phyloP scores from a whole-genome alignment of 1,140 invertebrate genomes.

The Tetragonula clypearis region DNA sequence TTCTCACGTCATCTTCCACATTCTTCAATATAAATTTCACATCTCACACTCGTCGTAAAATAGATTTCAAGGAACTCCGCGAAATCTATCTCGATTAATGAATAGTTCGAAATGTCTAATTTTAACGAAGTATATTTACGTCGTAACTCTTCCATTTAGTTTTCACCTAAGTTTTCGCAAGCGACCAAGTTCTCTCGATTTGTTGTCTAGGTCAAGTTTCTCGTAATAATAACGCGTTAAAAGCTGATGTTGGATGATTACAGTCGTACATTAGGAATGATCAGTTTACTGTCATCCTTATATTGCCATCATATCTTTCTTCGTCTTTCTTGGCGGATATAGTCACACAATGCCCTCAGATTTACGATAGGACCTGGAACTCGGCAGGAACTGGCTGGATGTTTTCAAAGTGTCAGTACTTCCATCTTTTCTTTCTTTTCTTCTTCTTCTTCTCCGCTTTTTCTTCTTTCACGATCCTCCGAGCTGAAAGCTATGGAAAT shows the following conservation, averaged over 20 bases:
- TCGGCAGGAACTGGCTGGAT: background rate
- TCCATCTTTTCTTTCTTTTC: background rate
- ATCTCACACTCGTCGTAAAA: background rate
- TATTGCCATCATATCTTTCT: constrained; percentile 56
- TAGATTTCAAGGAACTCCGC: background rate
- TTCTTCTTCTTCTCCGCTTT: background rate
- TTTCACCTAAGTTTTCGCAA: background rate
- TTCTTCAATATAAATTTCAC: background rate
- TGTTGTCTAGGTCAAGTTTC: background rate
- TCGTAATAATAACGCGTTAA: constrained; percentile 49
- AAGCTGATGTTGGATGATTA: constrained; percentile 25
- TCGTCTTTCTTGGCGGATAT: constrained; percentile 51
- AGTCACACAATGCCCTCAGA: constrained; percentile 51
- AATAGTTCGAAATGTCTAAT: background rate
- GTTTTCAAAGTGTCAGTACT: constrained; percentile 21
- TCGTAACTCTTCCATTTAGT: background rate
- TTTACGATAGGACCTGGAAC: constrained; percentile 49
- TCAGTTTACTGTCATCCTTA: constrained; percentile 62
- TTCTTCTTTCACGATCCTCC: background rate
- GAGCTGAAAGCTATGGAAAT: no score
- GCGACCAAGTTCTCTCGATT: background rate
- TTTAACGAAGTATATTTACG: background rate
- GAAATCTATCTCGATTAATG: background rate
- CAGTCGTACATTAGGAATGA: constrained; percentile 67
- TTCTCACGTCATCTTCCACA: background rate